phyloP scores from a whole-genome alignment of 2,113 vertebrate genomes.

The Gobius niger region DNA sequence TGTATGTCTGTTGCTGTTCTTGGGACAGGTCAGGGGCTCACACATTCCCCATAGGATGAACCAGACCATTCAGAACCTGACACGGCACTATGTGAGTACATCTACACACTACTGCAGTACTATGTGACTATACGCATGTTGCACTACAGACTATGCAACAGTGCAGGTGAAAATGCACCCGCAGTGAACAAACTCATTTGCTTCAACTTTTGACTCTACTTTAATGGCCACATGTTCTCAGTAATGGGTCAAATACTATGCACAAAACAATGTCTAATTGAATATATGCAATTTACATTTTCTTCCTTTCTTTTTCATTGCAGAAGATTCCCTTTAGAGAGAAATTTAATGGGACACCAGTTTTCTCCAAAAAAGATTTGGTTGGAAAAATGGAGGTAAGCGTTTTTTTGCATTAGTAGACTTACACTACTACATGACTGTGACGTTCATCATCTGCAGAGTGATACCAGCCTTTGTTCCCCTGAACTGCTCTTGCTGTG shows the following conservation, averaged over 20 bases:
- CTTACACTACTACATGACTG: background rate
- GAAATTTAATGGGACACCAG: background rate
- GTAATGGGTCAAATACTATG: no score
- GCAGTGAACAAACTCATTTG: no score
- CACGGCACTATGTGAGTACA: constrained; percentile 61
- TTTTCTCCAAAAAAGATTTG: constrained; percentile 32
- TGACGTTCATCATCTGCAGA: background rate
- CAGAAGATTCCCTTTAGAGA: background rate
- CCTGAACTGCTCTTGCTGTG: background rate
- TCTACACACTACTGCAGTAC: no score
- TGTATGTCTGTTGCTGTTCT: constrained; percentile 28
- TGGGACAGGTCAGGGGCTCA: constrained; percentile 20
- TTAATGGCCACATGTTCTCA: no score
- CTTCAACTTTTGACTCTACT: no score
- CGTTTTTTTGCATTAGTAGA: background rate
- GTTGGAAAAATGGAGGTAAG: constrained; percentile 27
- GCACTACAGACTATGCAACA: no score
- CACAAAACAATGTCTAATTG: no score
- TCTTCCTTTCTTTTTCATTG: constrained; percentile 2
- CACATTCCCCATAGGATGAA: constrained; percentile 33
- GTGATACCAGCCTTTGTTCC: background rate
- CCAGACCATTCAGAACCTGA: constrained; percentile 51
- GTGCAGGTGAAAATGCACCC: no score
- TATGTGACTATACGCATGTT: no score
- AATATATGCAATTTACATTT: no score